These are phyloP conservation scores for Trochalopteron elliotii DNA, from an alignment of 2,113 vertebrate genomes.

Conservation along the genomic window DNA sequence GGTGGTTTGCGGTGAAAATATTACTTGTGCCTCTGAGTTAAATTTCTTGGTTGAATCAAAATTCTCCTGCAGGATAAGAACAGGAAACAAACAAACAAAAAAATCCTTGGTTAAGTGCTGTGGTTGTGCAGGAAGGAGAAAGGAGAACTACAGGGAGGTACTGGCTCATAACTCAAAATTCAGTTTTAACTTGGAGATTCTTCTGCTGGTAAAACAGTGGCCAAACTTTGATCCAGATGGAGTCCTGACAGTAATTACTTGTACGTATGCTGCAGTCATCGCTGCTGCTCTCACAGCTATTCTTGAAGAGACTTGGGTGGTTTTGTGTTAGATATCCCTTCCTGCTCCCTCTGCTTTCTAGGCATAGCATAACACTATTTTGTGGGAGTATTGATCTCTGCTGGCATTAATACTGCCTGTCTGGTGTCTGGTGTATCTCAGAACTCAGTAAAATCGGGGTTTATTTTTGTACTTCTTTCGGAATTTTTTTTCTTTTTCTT, in stretches of 20 bases:
- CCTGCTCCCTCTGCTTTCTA: constrained; percentile 71
- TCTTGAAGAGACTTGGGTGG: constrained; percentile 35
- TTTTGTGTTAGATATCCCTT: constrained; percentile 53
- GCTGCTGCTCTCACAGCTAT: constrained; percentile 4
- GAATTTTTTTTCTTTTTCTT: not conserved
- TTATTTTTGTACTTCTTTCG: not conserved
- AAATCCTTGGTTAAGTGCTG: not conserved
- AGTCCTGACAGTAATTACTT: constrained; percentile 39
- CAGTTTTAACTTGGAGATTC: not conserved
- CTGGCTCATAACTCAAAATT: not conserved
- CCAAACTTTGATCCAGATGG: constrained; percentile 23
- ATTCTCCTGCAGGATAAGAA: not conserved
- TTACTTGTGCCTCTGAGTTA: not conserved
- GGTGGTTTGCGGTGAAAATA: not conserved
- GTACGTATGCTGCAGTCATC: not conserved
- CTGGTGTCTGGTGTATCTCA: constrained; percentile 63
- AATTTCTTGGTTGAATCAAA: not conserved
- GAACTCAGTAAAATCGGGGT: not conserved
- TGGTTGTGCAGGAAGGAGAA: not conserved
- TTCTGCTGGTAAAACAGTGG: not conserved
- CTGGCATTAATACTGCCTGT: constrained; percentile 31
- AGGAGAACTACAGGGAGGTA: not conserved
- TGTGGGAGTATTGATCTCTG: constrained; percentile 64
- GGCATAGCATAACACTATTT: constrained; percentile 52
- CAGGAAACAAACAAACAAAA: not conserved